phyloP scores from a whole-genome alignment of 1,140 invertebrate genomes.

The Drosophila teissieri region DNA sequence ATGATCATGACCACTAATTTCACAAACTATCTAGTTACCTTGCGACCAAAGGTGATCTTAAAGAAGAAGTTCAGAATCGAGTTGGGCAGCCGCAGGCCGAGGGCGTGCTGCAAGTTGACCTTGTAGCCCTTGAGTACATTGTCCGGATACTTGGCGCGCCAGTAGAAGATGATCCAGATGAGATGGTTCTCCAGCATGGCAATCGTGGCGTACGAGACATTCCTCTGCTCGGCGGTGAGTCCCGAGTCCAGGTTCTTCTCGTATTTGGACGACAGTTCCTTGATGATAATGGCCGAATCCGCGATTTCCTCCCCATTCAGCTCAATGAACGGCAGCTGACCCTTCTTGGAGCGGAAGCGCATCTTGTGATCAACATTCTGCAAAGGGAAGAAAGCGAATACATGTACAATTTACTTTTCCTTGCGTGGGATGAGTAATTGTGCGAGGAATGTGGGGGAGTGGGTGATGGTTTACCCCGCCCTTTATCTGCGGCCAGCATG shows the following conservation, averaged over 20 bases:
- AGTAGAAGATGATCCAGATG: constrained; percentile 94
- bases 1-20: constrained; percentile 15
- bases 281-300: constrained; percentile 95
- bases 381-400: constrained; percentile 74
- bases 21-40: constrained; percentile 86
- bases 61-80: constrained; percentile 95
- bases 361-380: constrained; percentile 98
- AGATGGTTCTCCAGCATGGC: constrained; percentile 98
- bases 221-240: constrained; percentile 93
- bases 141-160: constrained; percentile 94
- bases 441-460: constrained; percentile 32
- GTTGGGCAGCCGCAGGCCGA: constrained; percentile 94
- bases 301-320: constrained; percentile 96
- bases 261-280: constrained; percentile 92
- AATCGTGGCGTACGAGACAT: constrained; percentile 95
- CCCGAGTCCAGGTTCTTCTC: constrained; percentile 92
- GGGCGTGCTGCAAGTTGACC: constrained; percentile 94
- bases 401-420: constrained; percentile 11
- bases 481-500: constrained; percentile 23
- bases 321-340: constrained; percentile 96
- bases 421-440: constrained; percentile 50
- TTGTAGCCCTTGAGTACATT: constrained; percentile 94
- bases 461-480: constrained; percentile 30
- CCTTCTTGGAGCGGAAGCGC: constrained; percentile 96
- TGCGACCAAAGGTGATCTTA: constrained; percentile 93